Evolutionary conservation across 2,113 vertebrate species (phyloP).

Genomic region (Corythornis madagascariensis): DNA sequence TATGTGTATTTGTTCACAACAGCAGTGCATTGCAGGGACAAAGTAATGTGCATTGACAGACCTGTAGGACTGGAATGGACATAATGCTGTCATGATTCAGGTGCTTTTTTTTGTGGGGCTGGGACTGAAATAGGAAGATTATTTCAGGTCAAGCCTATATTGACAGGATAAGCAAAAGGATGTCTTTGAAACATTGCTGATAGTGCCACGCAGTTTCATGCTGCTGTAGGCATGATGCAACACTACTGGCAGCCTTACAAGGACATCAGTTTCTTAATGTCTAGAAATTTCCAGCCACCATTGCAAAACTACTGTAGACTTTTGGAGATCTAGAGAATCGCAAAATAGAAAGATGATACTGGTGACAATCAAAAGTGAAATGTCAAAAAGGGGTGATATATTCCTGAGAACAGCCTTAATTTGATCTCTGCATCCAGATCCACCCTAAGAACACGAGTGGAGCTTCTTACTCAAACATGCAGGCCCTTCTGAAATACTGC

Average conservation of each 20-base stretch:
- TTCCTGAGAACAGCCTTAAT: neutral
- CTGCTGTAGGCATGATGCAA: conserved; percentile 43
- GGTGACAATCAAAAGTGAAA: neutral
- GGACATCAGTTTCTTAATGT: conserved; percentile 65
- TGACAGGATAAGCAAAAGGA: conserved; percentile 54
- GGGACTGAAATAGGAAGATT: conserved; percentile 7
- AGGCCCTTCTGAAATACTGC: neutral
- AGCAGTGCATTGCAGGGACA: neutral
- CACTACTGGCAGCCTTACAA: conserved; percentile 61
- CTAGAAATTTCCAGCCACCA: conserved; percentile 37
- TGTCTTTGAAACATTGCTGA: conserved; percentile 38
- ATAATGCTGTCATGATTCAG: neutral
- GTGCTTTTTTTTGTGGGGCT: neutral
- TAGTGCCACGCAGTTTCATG: conserved; percentile 3
- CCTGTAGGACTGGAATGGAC: neutral
- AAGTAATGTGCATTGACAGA: neutral
- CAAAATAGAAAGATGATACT: neutral
- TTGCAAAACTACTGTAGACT: conserved; percentile 47
- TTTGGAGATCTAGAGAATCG: neutral
- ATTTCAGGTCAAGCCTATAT: conserved; percentile 47
- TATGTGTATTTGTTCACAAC: neutral
- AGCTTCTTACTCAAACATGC: neutral
- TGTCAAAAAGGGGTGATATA: neutral
- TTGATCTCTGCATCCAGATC: neutral
- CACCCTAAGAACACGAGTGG: neutral